Evolutionary conservation across 2,888 invertebrate genomes (phyloP), one percentile per base, ranked within the genome.

Genomic region (Dromius quadrimaculatus): DNA sequence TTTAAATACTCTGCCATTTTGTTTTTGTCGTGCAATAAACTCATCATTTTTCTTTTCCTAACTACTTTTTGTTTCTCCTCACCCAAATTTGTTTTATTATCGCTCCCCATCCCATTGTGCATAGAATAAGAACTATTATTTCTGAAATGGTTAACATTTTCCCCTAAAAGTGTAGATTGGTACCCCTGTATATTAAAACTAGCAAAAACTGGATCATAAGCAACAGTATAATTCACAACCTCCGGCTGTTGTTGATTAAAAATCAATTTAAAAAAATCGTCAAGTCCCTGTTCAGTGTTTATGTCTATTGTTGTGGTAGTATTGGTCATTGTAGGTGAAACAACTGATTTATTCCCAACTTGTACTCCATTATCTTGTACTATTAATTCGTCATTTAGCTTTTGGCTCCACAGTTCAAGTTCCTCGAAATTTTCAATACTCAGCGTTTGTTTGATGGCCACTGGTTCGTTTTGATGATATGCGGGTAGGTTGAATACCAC

Each of bases 251-350:
- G n/a, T n/a, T 38, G 62, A 9, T 47, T 8, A 9, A 45, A 23
- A 8, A 65, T 20, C 50, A 50, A 36, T 50, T 50, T 50, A n/a
- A 65, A 65, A 9, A 50, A 65, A 22, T 50, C 47, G 5, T 65
- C 38, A 6, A 65, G 13, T n/a, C 65, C 50, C 2, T 34, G 22
- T 8, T 47, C 64, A 9, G 15, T 11, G 1, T 47, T 9, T 22
- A 22, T 9, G 28, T 54, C 54, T 9, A 45, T n/a, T n/a, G 45
- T 9, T 4, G 20, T 45, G n/a, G n/a, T n/a, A n/a, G n/a, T n/a
- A n/a, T n/a, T n/a, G 32, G 5, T 9, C 9, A 32, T 32, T 32
- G 5, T 9, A 32, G 5, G 5, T 32, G 32, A 32, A 32, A 9
- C 9, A 32, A 54, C 28, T 23, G 54, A 13, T 23, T 54, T 54